Conservation (phyloP, 1,140 invertebrate genomes). For the Eufriesea mexicana region DNA sequence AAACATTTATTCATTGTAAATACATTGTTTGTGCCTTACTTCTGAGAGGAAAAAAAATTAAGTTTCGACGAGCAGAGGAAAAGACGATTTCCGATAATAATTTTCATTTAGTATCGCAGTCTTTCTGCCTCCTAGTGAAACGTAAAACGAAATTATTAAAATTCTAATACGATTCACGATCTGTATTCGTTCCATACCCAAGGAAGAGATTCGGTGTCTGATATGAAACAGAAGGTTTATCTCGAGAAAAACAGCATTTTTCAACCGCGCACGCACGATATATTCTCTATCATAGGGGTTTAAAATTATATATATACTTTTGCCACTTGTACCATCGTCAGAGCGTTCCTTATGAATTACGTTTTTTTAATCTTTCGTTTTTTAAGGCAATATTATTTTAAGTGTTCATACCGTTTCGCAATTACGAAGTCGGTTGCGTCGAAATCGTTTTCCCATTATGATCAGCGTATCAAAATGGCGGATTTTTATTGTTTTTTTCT, state of each 20-base stretch:
- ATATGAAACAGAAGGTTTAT: conserved; percentile 14
- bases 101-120: neutral
- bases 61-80: conserved; percentile 37
- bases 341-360: conserved; percentile 41
- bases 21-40: conserved; percentile 67
- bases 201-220: conserved; percentile 35
- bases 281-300: neutral
- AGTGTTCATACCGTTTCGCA: neutral
- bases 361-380: conserved; percentile 39
- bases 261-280: conserved; percentile 21
- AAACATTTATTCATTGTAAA: conserved; percentile 73
- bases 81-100: conserved; percentile 24
- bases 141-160: neutral
- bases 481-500: neutral
- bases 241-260: neutral
- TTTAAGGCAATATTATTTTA: conserved; percentile 49
- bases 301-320: conserved; percentile 24
- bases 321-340: conserved; percentile 49
- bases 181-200: conserved; percentile 20
- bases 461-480: neutral
- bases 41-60: conserved; percentile 47
- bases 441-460: neutral
- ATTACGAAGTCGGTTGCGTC: neutral
- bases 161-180: conserved; percentile 3
- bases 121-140: conserved; percentile 21